Base-by-base conservation (phyloP, 2,888 invertebrate species). In the Invenusta paracnida region DNA sequence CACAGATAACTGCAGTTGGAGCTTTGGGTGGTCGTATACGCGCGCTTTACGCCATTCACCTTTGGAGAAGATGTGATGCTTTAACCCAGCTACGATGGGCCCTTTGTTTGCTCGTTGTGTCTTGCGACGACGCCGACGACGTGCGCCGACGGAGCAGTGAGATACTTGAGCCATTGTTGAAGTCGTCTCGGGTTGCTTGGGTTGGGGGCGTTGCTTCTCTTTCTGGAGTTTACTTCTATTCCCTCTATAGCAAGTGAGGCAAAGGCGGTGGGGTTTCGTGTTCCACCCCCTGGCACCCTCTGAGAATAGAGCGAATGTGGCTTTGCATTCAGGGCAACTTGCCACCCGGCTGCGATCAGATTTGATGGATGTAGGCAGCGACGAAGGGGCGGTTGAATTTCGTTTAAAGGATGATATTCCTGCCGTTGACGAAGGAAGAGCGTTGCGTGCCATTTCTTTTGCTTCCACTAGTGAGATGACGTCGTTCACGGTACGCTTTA, bases 381-480 rank as follows among this genome's bases (percentile, higher is more conserved):
- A 25, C 23, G 27, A 2, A n/a, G 73, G 73, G 2, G 73, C 27
- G 2, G 73, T 73, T 73, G 11, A n/a, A n/a, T 73, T 2, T 5
- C 73, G 73, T 73, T 73, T 73, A 5, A 73, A 73, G 25, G 73
- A 73, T 5, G 73, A 73, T 73, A 73, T 73, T 73, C 17, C 73
- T 23, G 73, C 73, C 73, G 73, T 23, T 73, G 73, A 73, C 82
- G 84, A 84, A 13, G 84, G 84, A 17, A 84, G 30, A 79, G 84
- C 84, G 23, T 84, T 30, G n/a, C 84, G 81, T 66, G 84, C 66
- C 84, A 84, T 84, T 67, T 84, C 84, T 81, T 84, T 66, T 17
- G 13, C 23, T 30, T 84, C 84, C 5, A 84, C 66, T 27, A 84
- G 30, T 1, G 73, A 13, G n/a, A 84, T 66, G 79, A 84, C 66